Base-by-base conservation (phyloP, 2,113 vertebrate species). In the Cheilinus undulatus region DNA sequence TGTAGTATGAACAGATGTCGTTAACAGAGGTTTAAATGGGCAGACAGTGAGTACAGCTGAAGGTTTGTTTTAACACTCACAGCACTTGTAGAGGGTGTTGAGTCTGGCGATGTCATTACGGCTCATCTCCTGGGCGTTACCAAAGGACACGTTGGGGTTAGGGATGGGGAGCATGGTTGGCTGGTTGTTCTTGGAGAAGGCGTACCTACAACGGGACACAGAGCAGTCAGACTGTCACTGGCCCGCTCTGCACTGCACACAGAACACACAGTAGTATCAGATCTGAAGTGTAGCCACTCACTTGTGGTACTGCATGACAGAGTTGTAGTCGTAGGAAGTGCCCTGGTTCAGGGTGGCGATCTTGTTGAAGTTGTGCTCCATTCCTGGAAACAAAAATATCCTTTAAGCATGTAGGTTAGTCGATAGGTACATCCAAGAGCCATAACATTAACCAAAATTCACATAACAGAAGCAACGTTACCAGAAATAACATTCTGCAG, bases 231-330 rank as follows among this genome's bases (percentile, higher is more conserved):
- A 59, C 11, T 14, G 19, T 24, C n/a, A 50, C 17, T 3, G 40
- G 22, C 19, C 6, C 69, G 46, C 26, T 80, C 58, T 80, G 64
- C 23, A 58, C 63, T n/a, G 4, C 28, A 12, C 50, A 7, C 49
- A 49, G 3, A 5, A 42, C 40, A 42, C 3, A 11, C 14, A 20
- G 51, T 12, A 56, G 32, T 32, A 45, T 51, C 9, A 32, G 5
- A 62, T 13, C 27, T 38, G 27, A 34, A 14, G 27, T 8, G 13
- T 8, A 67, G 24, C 13, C 10, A 43, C 42, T n/a, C 17, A 85
- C 92, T 52, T 92, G n/a, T 82, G 59, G 34, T 93, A 93, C 15
- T 94, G 92, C 92, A 94, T 93, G 61, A 94, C 89, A 34, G 91
- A 92, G 67, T 34, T 61, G 72, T 92, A 92, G 82, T 93, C 90